Conservation (phyloP, 1,140 invertebrate genomes). For the Zophobas morio region DNA sequence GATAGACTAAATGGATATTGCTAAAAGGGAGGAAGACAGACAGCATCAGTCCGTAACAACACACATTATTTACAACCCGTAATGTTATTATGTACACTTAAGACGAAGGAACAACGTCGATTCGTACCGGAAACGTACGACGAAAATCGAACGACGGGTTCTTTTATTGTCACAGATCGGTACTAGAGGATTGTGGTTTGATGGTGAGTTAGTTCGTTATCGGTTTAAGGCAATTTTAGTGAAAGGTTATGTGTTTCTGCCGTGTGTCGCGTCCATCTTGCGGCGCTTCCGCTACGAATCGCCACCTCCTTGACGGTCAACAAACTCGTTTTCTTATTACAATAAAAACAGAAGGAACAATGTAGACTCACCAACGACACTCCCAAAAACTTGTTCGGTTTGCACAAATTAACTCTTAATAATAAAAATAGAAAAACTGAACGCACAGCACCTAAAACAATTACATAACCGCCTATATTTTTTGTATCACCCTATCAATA, state of each 20-base stretch:
- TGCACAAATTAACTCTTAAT: slow-evolving; percentile 38
- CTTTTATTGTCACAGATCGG: slow-evolving; percentile 38
- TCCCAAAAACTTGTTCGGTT: slow-evolving; percentile 24
- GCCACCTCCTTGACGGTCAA: slow-evolving; percentile 19
- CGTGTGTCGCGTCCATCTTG: slow-evolving; percentile 22
- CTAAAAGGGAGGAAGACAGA: slow-evolving; percentile 66
- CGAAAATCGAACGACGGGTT: slow-evolving; percentile 2
- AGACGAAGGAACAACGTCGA: slow-evolving; percentile 42
- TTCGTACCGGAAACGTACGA: slow-evolving; percentile 20
- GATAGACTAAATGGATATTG: slow-evolving; percentile 54
- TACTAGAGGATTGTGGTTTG: slow-evolving; percentile 6
- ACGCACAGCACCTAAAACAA: slow-evolving; percentile 59
- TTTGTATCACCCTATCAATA: slow-evolving; percentile 28
- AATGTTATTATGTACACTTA: slow-evolving; percentile 64
- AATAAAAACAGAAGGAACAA: slow-evolving; percentile 43
- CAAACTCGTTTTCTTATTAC: slow-evolving; percentile 41
- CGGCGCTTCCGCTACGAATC: slow-evolving; percentile 25
- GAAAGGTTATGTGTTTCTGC: slow-evolving; percentile 12
- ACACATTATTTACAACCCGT: slow-evolving; percentile 67
- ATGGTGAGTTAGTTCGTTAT: background rate
- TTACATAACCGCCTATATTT: slow-evolving; percentile 40
- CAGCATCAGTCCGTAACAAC: slow-evolving; percentile 64
- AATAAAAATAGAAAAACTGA: slow-evolving; percentile 44
- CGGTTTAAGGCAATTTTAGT: slow-evolving; percentile 8
- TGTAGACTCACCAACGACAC: slow-evolving; percentile 39